Base-by-base conservation (phyloP, 2,888 invertebrate species). In the Temnothorax ravouxi region DNA sequence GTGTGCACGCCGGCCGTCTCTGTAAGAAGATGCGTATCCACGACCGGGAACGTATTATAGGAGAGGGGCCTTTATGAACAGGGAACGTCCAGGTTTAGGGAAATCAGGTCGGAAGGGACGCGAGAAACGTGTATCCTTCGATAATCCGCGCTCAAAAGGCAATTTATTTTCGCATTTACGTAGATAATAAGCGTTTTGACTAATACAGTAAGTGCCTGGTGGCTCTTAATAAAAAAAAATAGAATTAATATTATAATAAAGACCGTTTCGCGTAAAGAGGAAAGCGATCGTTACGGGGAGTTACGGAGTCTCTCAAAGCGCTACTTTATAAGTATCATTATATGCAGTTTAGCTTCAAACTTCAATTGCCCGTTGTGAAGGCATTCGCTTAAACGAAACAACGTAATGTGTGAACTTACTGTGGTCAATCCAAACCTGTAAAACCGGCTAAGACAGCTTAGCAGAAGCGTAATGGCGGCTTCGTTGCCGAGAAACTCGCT, bases 371-470 rank as follows among this genome's bases (percentile, higher is more conserved):
- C 62, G 81, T 79, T 69, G 59, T 83, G 81, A 84, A 83, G 79
- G 88, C 86, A 85, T 72, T 83, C 62, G 67, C 76, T 76, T 74
- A 87, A 87, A 89, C 86, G 69, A 88, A 88, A 85, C 87, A 86
- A 71, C 84, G 84, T 88, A 89, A 91, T 84, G 87, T 90, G 88
- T 88, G 89, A 87, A 89, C 83, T 80, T 80, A 80, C 79, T 80
- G 59, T 88, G 88, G 87, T 87, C 92, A 92, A 92, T 91, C 90
- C 87, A 86, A 91, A 92, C 92, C 91, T 90, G 92, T 88, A 91
- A 91, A 91, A 92, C 91, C 92, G 92, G 92, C 91, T 89, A 83
- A 86, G 85, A 88, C 84, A 74, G 79, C 75, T 71, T 86, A 44
- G 86, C 83, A 67, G 81, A 79, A 83, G 83, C 85, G 50, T 87